These are phyloP conservation scores for Ammodytes dubius DNA, from an alignment of 2,113 vertebrate species.

Conservation along the genomic window DNA sequence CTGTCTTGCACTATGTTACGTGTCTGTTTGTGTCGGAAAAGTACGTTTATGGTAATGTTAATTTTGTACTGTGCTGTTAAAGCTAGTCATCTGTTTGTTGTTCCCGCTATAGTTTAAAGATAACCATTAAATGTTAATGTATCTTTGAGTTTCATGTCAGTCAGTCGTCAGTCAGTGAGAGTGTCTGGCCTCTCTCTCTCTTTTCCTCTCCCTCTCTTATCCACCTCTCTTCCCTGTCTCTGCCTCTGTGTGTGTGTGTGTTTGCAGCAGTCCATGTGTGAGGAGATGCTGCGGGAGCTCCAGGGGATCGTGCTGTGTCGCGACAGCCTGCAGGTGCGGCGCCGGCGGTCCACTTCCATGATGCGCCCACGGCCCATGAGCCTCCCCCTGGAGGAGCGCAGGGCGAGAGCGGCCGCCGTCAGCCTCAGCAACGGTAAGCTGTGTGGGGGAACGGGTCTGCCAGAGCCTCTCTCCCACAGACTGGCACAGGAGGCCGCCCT, in stretches of 20 bases:
- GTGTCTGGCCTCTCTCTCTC: slow-evolving; percentile 66
- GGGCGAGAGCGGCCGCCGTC: slow-evolving; percentile 85
- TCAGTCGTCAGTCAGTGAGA: slow-evolving; percentile 78
- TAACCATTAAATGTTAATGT: slow-evolving; percentile 48
- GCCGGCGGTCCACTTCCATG: slow-evolving; percentile 80
- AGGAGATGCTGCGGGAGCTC: slow-evolving; percentile 96
- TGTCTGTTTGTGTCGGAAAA: slow-evolving; percentile 26
- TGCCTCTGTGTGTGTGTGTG: slow-evolving; percentile 70
- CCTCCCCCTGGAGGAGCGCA: slow-evolving; percentile 86
- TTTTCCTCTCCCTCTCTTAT: slow-evolving; percentile 73
- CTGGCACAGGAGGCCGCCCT: slow-evolving; percentile 94
- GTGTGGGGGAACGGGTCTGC: slow-evolving; percentile 89
- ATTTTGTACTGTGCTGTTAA: slow-evolving; percentile 9
- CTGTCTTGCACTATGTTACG: background rate
- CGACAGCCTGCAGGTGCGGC: slow-evolving; percentile 91
- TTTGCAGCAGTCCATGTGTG: slow-evolving; percentile 93
- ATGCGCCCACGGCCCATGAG: slow-evolving; percentile 83
- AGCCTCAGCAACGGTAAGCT: slow-evolving; percentile 95
- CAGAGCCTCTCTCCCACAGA: slow-evolving; percentile 94
- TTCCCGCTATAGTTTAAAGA: background rate
- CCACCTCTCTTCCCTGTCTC: slow-evolving; percentile 44
- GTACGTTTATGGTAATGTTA: slow-evolving; percentile 6
- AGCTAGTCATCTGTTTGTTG: background rate
- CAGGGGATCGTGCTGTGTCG: slow-evolving; percentile 95
- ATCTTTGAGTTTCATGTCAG: slow-evolving; percentile 56